These are phyloP conservation scores for Callopanchax toddi DNA, from an alignment of 2,113 vertebrate species.

Conservation along the genomic window DNA sequence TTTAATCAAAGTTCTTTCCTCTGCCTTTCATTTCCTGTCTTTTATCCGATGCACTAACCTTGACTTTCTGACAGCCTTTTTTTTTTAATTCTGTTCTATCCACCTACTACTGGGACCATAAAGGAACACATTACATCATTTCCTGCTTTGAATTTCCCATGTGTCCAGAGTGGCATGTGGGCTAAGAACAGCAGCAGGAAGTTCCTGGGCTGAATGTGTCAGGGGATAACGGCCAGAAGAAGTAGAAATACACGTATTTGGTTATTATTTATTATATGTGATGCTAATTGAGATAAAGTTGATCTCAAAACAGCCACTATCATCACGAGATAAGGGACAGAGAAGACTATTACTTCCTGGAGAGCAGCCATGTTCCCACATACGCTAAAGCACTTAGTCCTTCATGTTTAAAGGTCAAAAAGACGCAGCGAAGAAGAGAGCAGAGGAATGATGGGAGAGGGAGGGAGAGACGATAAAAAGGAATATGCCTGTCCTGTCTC, in stretches of 20 bases:
- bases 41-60: slow-evolving; percentile 30
- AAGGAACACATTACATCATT: slow-evolving; percentile 65
- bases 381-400: slow-evolving; percentile 71
- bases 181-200: slow-evolving; percentile 67
- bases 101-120: slow-evolving; percentile 28
- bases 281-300: no score
- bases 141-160: slow-evolving; percentile 71
- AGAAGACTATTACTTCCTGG: slow-evolving; percentile 46
- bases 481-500: slow-evolving; percentile 28
- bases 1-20: slow-evolving; percentile 26
- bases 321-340: background rate
- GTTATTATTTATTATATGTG: background rate
- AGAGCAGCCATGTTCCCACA: slow-evolving; percentile 77
- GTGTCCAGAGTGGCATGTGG: slow-evolving; percentile 39
- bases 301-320: background rate
- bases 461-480: slow-evolving; percentile 10
- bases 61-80: slow-evolving; percentile 41
- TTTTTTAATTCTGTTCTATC: slow-evolving; percentile 37
- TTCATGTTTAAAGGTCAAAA: slow-evolving; percentile 59
- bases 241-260: background rate
- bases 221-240: slow-evolving; percentile 20
- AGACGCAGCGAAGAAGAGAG: slow-evolving; percentile 29
- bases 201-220: slow-evolving; percentile 48
- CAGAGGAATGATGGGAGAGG: slow-evolving; percentile 24
- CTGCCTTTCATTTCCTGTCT: slow-evolving; percentile 49